Percentiles rank a stretch among this genome's conserved stretches.
These are phyloP conservation scores for Baronia brevicornis DNA, from an alignment of 2,888 invertebrate species.

Conservation along the genomic window DNA sequence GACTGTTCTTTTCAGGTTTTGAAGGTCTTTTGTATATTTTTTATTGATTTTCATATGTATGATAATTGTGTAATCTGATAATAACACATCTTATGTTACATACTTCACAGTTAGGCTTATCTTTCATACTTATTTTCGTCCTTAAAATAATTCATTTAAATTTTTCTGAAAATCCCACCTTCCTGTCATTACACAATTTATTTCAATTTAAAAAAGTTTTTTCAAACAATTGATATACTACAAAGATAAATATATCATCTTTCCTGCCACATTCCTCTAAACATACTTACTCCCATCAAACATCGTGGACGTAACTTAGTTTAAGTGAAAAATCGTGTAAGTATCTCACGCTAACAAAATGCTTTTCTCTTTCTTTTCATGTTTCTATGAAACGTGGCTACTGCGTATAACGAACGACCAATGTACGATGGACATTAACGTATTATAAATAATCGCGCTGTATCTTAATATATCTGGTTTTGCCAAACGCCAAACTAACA, in stretches of 20 bases:
- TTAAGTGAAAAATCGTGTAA: constrained; percentile 36
- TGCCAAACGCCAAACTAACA: constrained; percentile 67
- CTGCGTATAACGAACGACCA: constrained; percentile 44
- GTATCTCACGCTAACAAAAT: constrained; percentile 68
- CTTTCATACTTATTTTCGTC: too few species aligned
- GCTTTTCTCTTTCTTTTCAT: constrained; percentile 74
- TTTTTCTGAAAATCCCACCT: constrained; percentile 12
- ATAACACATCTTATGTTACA: too few species aligned
- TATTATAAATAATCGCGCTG: constrained; percentile 52
- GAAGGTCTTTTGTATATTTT: constrained; percentile 34
- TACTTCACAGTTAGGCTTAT: too few species aligned
- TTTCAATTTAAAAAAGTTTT: constrained; percentile 1
- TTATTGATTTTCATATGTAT: constrained; percentile 15
- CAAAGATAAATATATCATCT: too few species aligned
- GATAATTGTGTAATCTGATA: too few species aligned
- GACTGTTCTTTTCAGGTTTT: constrained; percentile 21
- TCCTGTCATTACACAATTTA: background rate
- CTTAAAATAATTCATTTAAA: too few species aligned
- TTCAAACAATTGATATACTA: constrained; percentile 3
- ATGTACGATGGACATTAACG: constrained; percentile 54
- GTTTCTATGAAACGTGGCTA: constrained; percentile 73
- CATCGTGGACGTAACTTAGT: constrained; percentile 29
- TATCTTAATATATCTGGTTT: constrained; percentile 70
- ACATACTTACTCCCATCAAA: too few species aligned
- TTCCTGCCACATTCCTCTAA: too few species aligned